Evolutionary conservation across 2,113 vertebrate species (phyloP), one percentile per base, ranked within the genome.

Genomic region (Crotalus viridis): DNA sequence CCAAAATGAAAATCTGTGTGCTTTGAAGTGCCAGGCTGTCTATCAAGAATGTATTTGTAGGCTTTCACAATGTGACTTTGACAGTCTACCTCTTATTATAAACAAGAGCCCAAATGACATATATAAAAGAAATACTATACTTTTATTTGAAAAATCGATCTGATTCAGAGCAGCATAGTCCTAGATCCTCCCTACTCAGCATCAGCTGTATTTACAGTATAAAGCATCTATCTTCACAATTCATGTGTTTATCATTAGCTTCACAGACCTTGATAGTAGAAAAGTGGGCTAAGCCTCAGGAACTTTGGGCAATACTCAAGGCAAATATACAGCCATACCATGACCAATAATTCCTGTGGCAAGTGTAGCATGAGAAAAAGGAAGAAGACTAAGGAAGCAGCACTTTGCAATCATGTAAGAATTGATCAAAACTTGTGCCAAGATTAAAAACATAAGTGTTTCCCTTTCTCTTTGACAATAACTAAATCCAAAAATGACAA

Each of bases 31-130:
- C 46, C 19, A 57, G 88, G 87, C 94, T 69, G 61, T 93, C 69
- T 93, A 90, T 64, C 87, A 92, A 28, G 92, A 5, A 95, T 21
- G 88, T 81, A 85, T 89, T 91, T 88, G 95, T 89, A 93, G 94
- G 93, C 89, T 57, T 93, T 57, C 74, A 51, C 90, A 94, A 88
- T 90, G 94, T 69, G 39, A 43, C 85, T 94, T 94, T 92, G 87
- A 95, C 92, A 94, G 54, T 61, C 90, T 91, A 52, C 54, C 26
- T 90, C 93, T 90, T 94, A 91, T 88, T 91, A 91, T 9, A 94
- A 52, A 93, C 9, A 89, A 56, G 28, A 91, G 12, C 85, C 74
- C 81, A 93, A 94, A 95, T 93, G 92, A 92, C 88, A 61, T 91
- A 89, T 51, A 1, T 51, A 51, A 51, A 51, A 51, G 48, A 51